phyloP scores from a whole-genome alignment of 2,888 invertebrate species.

The Rhabditophanes sp. region DNA sequence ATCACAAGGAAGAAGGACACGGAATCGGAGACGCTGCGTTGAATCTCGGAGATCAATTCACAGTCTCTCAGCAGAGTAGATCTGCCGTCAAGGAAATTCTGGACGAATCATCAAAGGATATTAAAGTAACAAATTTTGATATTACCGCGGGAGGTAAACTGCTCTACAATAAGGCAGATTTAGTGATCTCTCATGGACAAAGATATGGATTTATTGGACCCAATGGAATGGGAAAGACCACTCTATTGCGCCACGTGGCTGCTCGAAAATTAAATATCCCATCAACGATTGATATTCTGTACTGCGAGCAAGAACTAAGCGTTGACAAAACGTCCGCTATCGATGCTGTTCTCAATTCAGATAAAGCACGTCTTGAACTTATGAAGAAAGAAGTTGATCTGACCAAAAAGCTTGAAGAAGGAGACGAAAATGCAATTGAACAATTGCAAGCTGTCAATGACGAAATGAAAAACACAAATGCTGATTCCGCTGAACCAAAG shows the following conservation, averaged over 20 bases:
- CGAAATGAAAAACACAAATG: conserved; percentile 83
- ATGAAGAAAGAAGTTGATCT: conserved; percentile 67
- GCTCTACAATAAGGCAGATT: conserved; percentile 80
- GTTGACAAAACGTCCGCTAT: conserved; percentile 86
- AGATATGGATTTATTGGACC: conserved; percentile 95
- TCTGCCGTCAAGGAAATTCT: conserved; percentile 52
- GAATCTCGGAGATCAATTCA: conserved; percentile 78
- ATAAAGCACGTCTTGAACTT: conserved; percentile 67
- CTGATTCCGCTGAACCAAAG: conserved; percentile 89
- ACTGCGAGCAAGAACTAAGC: conserved; percentile 96
- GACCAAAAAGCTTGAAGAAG: conserved; percentile 57
- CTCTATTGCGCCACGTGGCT: conserved; percentile 76
- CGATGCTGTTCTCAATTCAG: conserved; percentile 77
- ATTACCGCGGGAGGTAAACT: conserved; percentile 93
- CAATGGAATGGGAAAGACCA: conserved; percentile 97
- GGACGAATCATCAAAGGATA: conserved; percentile 81
- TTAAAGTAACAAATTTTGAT: conserved; percentile 86
- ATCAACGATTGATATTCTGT: conserved; percentile 79
- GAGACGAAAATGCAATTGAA: conserved; percentile 60
- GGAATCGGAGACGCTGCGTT: conserved; percentile 38
- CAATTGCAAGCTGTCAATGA: conserved; percentile 62
- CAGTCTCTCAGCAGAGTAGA: conserved; percentile 65
- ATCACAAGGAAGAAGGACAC: conserved; percentile 13
- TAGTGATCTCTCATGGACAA: conserved; percentile 77
- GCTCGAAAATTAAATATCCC: conserved; percentile 79